A percentile compares a stretch with the other conserved stretches of the same genome.
phyloP scores from a whole-genome alignment of 2,888 invertebrate genomes.

The Lepidochitona cinerea region DNA sequence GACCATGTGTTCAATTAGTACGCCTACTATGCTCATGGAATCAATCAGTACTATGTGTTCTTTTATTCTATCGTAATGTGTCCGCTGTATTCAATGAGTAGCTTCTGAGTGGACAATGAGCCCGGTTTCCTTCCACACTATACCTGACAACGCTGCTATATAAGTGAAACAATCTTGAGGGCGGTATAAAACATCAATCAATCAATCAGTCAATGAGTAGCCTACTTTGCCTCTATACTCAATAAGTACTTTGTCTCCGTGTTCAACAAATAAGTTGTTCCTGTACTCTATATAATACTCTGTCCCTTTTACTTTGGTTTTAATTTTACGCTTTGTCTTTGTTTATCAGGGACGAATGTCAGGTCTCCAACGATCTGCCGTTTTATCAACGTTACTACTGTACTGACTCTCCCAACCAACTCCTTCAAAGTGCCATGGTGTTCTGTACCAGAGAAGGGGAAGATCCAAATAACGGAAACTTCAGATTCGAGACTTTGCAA shows the following conservation, averaged over 20 bases:
- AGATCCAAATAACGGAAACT: not conserved
- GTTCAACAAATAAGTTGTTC: not conserved
- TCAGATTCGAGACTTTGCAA: not conserved
- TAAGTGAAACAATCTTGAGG: too few relatives aligned
- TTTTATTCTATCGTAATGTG: too few relatives aligned
- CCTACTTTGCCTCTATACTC: not conserved
- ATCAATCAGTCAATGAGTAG: not conserved
- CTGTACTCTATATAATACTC: not conserved
- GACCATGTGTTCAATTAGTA: too few relatives aligned
- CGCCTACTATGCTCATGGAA: too few relatives aligned
- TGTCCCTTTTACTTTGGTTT: not conserved
- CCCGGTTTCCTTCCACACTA: too few relatives aligned
- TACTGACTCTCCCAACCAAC: not conserved
- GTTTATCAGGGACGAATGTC: not conserved
- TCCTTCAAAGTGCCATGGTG: not conserved
- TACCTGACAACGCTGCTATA: too few relatives aligned
- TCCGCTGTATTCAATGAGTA: too few relatives aligned
- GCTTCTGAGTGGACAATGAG: too few relatives aligned
- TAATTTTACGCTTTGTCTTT: not conserved
- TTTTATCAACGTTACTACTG: not conserved
- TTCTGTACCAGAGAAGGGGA: not conserved
- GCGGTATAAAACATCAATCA: too few relatives aligned
- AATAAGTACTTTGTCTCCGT: not conserved
- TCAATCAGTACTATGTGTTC: too few relatives aligned
- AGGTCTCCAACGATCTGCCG: not conserved